These are phyloP conservation scores for Taurulus bubalis DNA, from an alignment of 2,113 vertebrate species.

Conservation along the genomic window DNA sequence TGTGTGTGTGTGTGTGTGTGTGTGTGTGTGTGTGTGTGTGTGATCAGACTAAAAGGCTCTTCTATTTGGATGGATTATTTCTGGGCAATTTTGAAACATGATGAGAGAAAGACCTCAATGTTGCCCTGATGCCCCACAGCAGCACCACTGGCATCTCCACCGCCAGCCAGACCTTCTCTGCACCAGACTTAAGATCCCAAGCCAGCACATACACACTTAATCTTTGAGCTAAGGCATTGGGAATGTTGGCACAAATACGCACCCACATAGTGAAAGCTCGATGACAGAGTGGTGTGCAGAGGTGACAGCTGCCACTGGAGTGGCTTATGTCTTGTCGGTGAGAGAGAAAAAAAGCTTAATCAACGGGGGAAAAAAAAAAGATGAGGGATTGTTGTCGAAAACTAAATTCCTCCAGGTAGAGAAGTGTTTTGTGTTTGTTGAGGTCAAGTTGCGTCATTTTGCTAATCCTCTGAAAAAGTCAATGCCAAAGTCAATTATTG, in stretches of 20 bases:
- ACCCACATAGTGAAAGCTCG: constrained; percentile 19
- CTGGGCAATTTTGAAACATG: constrained; percentile 53
- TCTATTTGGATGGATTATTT: constrained; percentile 35
- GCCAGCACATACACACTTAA: constrained; percentile 46
- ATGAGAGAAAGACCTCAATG: constrained; percentile 52
- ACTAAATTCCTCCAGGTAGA: neutral
- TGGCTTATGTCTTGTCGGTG: constrained; percentile 15
- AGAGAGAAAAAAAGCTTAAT: neutral
- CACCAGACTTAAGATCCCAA: constrained; percentile 39
- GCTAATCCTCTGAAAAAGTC: neutral
- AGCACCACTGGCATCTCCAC: constrained; percentile 17
- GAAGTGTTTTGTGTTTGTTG: neutral
- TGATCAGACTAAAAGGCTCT: constrained; percentile 4
- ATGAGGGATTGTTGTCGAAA: neutral
- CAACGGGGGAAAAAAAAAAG: too few relatives aligned
- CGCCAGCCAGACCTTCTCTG: constrained; percentile 38
- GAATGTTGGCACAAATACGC: constrained; percentile 37
- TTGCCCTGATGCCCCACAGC: constrained; percentile 51
- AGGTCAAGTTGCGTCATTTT: neutral
- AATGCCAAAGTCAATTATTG: neutral
- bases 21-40: constrained; percentile 21
- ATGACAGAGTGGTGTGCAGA: constrained; percentile 19
- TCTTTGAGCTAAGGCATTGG: constrained; percentile 45
- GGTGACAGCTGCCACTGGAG: constrained; percentile 30
- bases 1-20: constrained; percentile 19